A percentile compares a stretch with the other conserved stretches of the same genome.
These are phyloP conservation scores for Sciaenops ocellatus DNA, from an alignment of 2,797 vertebrate species.

Conservation along the genomic window DNA sequence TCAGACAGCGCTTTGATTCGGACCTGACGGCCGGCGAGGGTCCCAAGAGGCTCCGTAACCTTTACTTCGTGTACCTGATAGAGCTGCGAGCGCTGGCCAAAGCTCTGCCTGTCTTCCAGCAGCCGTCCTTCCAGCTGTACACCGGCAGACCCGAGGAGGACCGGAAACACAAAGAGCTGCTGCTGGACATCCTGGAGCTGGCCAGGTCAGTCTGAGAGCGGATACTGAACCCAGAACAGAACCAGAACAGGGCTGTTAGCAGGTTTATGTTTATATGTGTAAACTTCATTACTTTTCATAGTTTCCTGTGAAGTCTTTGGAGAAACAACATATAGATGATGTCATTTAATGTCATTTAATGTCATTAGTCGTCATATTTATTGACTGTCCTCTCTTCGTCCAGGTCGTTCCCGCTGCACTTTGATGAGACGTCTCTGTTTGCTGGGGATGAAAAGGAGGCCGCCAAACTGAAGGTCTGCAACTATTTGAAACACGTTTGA, in stretches of 20 bases:
- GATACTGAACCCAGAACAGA: no score
- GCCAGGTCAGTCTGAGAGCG: slow-evolving; percentile 86
- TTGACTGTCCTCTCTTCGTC: slow-evolving; percentile 4
- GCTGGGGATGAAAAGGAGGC: slow-evolving; percentile 91
- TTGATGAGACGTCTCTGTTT: slow-evolving; percentile 94
- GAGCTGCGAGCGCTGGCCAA: slow-evolving; percentile 94
- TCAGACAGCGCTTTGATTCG: slow-evolving; percentile 92
- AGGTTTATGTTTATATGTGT: background rate
- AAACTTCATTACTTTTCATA: background rate
- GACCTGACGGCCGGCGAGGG: slow-evolving; percentile 92
- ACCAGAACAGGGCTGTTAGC: background rate
- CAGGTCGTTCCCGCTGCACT: slow-evolving; percentile 95
- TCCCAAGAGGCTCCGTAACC: slow-evolving; percentile 91
- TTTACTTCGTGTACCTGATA: slow-evolving; percentile 96
- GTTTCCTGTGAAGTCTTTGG: background rate
- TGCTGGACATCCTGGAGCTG: slow-evolving; percentile 90
- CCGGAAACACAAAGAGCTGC: slow-evolving; percentile 81
- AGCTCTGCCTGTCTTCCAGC: slow-evolving; percentile 91
- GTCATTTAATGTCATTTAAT: background rate
- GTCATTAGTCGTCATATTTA: background rate
- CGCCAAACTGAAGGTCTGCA: slow-evolving; percentile 90
- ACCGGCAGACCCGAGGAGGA: slow-evolving; percentile 88
- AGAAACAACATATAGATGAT: background rate
- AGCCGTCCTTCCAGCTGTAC: slow-evolving; percentile 88
- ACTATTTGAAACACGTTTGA: background rate